A percentile compares a stretch with the other conserved stretches of the same genome.
Conservation (phyloP, 2,888 invertebrate species). For the Eulithis prunata region DNA sequence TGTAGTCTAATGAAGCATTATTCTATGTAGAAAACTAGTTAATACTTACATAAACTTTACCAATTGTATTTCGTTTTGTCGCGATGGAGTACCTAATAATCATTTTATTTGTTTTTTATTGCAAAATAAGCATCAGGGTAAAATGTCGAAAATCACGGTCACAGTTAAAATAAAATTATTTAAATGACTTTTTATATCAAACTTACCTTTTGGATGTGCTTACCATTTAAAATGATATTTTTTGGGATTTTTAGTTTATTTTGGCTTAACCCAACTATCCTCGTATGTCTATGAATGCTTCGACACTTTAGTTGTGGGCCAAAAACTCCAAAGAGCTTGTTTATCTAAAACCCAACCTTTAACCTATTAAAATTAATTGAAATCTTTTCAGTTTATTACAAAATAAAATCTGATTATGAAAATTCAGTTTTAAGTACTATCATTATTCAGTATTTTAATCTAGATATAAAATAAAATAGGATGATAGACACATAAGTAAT, state of each 20-base stretch:
- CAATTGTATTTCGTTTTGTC: not conserved
- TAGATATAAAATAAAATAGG: slow-evolving; percentile 21
- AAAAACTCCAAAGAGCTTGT: slow-evolving; percentile 22
- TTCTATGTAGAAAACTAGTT: not conserved
- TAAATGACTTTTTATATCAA: slow-evolving; percentile 50
- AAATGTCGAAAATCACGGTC: slow-evolving; percentile 36
- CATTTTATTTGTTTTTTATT: slow-evolving; percentile 7
- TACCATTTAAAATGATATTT: slow-evolving; percentile 61
- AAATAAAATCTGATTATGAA: not conserved
- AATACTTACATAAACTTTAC: not conserved
- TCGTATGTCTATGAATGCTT: slow-evolving; percentile 4
- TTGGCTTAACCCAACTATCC: slow-evolving; percentile 51
- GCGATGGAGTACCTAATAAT: not conserved
- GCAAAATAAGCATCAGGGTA: slow-evolving; percentile 56
- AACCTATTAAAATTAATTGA: not conserved
- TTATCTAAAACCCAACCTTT: slow-evolving; percentile 4
- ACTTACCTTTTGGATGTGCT: slow-evolving; percentile 67
- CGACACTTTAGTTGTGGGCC: slow-evolving; percentile 1
- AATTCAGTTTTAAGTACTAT: not conserved
- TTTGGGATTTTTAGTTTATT: slow-evolving; percentile 61
- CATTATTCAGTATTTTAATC: slow-evolving; percentile 10
- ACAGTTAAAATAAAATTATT: slow-evolving; percentile 42
- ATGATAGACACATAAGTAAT: slow-evolving; percentile 1
- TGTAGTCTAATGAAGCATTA: not conserved
- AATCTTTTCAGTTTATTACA: not conserved